Base-by-base conservation (phyloP, 2,888 invertebrate species). In the Melinaea marsaeus region DNA sequence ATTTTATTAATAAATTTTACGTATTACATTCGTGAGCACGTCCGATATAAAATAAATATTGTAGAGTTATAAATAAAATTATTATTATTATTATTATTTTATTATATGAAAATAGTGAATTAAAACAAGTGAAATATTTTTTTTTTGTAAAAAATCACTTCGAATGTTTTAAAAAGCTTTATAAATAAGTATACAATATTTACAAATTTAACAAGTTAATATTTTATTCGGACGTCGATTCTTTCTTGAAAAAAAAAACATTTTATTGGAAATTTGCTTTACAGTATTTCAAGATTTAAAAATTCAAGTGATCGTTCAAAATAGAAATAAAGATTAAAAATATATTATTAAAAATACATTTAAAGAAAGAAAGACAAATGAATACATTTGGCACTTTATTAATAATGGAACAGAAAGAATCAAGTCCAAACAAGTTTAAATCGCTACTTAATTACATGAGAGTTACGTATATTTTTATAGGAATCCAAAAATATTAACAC, bases 401-500 rank as follows among this genome's bases (percentile, higher is more conserved):
- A 66, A 78, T 80, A 66, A 64, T 74, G 72, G 71, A 77, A 81
- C 74, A 67, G 86, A 89, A 89, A 88, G 86, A 85, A 88, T 80
- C 87, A 81, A 79, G 79, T 78, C 78, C 75, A 79, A 85, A 80
- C 78, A 76, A 48, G 13, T 80, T 77, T 70, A 70, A 71, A 76
- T 70, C 71, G 74, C 68, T 67, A 74, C 71, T 73, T 83, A 69
- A 79, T 82, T 81, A 84, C 80, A 82, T 79, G 79, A 84, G 81
- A 85, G 79, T 88, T 90, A 90, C 89, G 90, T 90, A 89, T 88
- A 90, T 84, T 82, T 87, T 89, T 90, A 90, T 90, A 90, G 90
- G 90, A 90, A 90, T 90, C 90, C 89, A 90, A 90, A 90, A 90
- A 90, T 90, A 90, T 90, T 90, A 90, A 79, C 74, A 77, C 89